Evolutionary conservation across 2,888 invertebrate species (phyloP).

Genomic region (Trissonchulus latispiculum): DNA sequence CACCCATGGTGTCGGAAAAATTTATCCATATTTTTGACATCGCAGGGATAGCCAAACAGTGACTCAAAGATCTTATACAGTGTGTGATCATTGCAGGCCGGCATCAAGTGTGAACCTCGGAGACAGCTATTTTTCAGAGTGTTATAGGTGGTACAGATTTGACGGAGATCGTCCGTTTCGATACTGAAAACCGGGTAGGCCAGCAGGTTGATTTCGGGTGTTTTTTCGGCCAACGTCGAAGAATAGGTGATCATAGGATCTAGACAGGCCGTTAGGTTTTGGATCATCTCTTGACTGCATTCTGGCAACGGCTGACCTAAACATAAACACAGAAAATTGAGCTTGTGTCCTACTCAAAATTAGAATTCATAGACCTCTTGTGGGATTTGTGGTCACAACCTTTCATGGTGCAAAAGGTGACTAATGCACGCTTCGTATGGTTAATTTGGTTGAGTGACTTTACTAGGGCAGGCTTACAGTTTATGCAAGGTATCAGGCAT

Average conservation of each 20-base stretch:
- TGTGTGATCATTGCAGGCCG: not conserved
- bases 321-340: too few species aligned
- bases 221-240: not conserved
- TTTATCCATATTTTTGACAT: not conserved
- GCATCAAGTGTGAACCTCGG: not conserved
- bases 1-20: not conserved
- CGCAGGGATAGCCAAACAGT: not conserved
- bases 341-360: too few species aligned
- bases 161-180: not conserved
- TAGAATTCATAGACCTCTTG: too few species aligned
- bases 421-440: too few species aligned
- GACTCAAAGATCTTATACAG: not conserved
- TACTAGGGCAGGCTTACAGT: too few species aligned
- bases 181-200: not conserved
- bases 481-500: too few species aligned
- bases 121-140: not conserved
- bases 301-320: not conserved
- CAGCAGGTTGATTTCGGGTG: not conserved
- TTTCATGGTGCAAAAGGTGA: too few species aligned
- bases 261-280: not conserved
- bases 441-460: too few species aligned
- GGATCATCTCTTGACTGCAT: not conserved
- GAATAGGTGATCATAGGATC: not conserved
- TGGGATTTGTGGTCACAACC: too few species aligned
- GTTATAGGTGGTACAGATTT: not conserved